A percentile compares a stretch with the other conserved stretches of the same genome.
Conservation (phyloP, 2,113 vertebrate genomes). For the Trichomycterus rosablanca region DNA sequence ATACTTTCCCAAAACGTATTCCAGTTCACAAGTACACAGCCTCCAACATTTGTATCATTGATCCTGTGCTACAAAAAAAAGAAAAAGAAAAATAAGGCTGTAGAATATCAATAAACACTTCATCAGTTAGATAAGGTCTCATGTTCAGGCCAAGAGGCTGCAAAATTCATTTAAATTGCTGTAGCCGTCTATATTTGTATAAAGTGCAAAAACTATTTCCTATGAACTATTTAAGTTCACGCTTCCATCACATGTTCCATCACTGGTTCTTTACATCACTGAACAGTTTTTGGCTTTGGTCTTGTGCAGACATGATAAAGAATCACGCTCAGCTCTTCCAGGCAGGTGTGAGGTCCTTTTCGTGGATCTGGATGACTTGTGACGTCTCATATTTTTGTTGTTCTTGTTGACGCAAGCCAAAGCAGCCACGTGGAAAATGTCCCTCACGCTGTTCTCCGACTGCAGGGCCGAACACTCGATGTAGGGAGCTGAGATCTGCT, state of each 20-base stretch:
- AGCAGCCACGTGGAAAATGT: constrained; percentile 90
- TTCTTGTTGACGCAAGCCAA: constrained; percentile 86
- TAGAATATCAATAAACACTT: neutral
- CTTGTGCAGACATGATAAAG: constrained; percentile 74
- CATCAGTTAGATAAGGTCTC: constrained; percentile 16
- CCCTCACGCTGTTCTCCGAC: constrained; percentile 87
- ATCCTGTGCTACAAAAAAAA: constrained; percentile 9
- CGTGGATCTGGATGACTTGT: constrained; percentile 81
- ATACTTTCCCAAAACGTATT: too few species aligned
- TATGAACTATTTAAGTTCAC: too few species aligned
- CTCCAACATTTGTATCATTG: too few species aligned
- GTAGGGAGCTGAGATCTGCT: constrained; percentile 85
- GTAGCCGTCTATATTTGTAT: constrained; percentile 4
- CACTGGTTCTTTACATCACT: constrained; percentile 72
- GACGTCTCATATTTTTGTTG: constrained; percentile 80
- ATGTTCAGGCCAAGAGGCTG: neutral
- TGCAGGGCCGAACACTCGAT: constrained; percentile 87
- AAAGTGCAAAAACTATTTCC: constrained; percentile 35
- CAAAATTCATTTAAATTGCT: neutral
- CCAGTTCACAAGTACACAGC: too few species aligned
- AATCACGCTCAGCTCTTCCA: constrained; percentile 73
- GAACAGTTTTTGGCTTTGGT: constrained; percentile 88
- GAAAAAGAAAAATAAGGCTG: constrained; percentile 6
- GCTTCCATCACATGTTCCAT: too few species aligned
- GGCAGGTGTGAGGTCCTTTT: constrained; percentile 82